Base-by-base conservation (phyloP, 2,797 vertebrate species). In the Adrianichthys oophorus region DNA sequence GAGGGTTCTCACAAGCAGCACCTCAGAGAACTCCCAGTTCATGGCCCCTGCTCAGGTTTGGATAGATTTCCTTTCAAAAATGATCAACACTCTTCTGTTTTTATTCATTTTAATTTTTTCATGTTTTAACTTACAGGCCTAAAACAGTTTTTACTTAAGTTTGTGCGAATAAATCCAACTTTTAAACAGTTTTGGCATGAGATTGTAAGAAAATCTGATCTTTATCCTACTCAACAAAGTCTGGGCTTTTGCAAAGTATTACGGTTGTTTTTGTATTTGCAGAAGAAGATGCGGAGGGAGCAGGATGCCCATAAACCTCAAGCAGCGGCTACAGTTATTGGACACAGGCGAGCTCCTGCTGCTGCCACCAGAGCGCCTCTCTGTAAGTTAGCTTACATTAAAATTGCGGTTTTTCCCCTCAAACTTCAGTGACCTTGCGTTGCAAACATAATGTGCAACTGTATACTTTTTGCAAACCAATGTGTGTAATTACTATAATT, bases 231-330 rank as follows among this genome's bases (percentile, higher is more conserved):
- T 37, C 0, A 37, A 15, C 0, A 40, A 57, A 15, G 16, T 41
- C 3, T 13, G 23, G 41, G 5, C n/a, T 18, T 51, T 40, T 40
- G 3, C 3, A 37, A 37, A 37, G 10, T 41, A 3, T 42, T n/a
- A n/a, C 14, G 59, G 29, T 7, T 0, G 15, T 37, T 65, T 17
- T 14, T 71, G 23, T 70, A 24, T 60, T 72, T 48, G 56, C 62
- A 92, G 91, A 92, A 92, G 46, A 91, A 46, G 59, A 41, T 78
- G 2, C 86, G 91, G 1, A 89, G 68, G 15, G 90, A 92, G 2
- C 18, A 41, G 0, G 86, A 85, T 1, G 1, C 55, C 0, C 48
- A 52, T n/a, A 88, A 67, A 68, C 62, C 81, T 1, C 83, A 77
- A n/a, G 42, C 64, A 10, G 86, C 89, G 0, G 65, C 74, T 1